phyloP scores from a whole-genome alignment of 2,888 invertebrate genomes.

The Willowsia nigromaculata region DNA sequence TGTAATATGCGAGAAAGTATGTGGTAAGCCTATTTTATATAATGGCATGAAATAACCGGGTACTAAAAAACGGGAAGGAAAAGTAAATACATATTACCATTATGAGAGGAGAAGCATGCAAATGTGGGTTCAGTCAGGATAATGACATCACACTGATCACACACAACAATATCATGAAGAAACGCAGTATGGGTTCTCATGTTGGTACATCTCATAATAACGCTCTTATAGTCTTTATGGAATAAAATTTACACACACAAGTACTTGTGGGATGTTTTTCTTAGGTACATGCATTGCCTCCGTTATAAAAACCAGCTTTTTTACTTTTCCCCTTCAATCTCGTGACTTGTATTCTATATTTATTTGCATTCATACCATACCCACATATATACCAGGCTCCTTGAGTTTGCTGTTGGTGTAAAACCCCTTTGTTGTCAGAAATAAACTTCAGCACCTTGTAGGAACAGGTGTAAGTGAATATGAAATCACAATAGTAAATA shows the following conservation, averaged over 20 bases:
- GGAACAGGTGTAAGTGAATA: neutral
- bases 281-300: conserved; percentile 24
- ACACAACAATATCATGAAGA: conserved; percentile 18
- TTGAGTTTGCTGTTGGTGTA: conserved; percentile 8
- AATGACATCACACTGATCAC: conserved; percentile 55
- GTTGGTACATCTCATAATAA: neutral
- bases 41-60: conserved; percentile 36
- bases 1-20: neutral
- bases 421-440: conserved; percentile 40
- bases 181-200: neutral
- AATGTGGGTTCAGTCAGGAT: conserved; percentile 45
- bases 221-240: neutral
- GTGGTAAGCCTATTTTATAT: neutral
- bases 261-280: conserved; percentile 1
- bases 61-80: conserved; percentile 32
- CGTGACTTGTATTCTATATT: neutral
- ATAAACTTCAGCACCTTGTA: neutral
- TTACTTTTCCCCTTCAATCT: conserved; percentile 29
- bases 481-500: neutral
- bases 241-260: neutral
- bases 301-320: conserved; percentile 69
- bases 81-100: neutral
- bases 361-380: neutral
- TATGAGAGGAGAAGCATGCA: conserved; percentile 33
- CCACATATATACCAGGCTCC: neutral